phyloP scores from a whole-genome alignment of 2,888 invertebrate genomes.

The Agrochola lychnidis region DNA sequence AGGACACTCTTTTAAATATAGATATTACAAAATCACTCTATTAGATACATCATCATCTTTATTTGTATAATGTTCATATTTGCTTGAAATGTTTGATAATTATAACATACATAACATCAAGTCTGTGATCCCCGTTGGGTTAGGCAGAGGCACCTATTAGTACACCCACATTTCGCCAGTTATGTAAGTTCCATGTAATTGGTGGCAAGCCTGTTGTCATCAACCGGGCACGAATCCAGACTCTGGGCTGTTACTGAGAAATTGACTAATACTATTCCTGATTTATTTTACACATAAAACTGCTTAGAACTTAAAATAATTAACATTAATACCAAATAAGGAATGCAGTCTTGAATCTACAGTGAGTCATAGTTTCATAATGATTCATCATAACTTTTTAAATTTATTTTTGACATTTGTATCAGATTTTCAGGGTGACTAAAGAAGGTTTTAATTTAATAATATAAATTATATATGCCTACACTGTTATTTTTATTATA shows the following conservation, averaged over 20 bases:
- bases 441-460: neutral
- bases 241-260: too few relatives aligned
- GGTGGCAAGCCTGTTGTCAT: too few relatives aligned
- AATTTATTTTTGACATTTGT: neutral
- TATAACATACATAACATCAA: too few relatives aligned
- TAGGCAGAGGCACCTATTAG: too few relatives aligned
- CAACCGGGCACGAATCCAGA: too few relatives aligned
- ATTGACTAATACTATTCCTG: neutral
- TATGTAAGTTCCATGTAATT: too few relatives aligned
- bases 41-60: neutral
- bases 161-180: too few relatives aligned
- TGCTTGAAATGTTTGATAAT: neutral
- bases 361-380: slow-evolving; percentile 11
- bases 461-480: neutral
- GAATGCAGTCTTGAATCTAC: neutral
- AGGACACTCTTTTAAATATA: too few relatives aligned
- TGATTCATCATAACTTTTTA: slow-evolving; percentile 13
- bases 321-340: neutral
- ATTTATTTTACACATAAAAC: neutral
- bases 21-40: too few relatives aligned
- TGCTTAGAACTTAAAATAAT: neutral
- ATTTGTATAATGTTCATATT: neutral
- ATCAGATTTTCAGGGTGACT: neutral
- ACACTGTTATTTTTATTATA: neutral
- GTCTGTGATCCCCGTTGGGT: too few relatives aligned